phyloP scores from a whole-genome alignment of 1,140 invertebrate genomes.

The Drosophila suzukii region DNA sequence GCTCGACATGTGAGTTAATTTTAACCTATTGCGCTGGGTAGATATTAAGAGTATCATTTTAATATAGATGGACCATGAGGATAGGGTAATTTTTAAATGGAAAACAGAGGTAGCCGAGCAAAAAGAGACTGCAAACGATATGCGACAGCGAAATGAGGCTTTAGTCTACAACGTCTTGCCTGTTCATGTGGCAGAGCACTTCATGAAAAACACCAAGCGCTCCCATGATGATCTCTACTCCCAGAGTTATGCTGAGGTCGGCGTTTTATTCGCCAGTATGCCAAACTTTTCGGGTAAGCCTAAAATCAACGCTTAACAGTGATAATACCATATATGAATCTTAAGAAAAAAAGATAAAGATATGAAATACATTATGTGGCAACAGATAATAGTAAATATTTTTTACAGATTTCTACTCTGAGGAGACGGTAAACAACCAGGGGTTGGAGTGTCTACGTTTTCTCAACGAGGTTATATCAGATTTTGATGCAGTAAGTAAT shows the following conservation, averaged over 20 bases:
- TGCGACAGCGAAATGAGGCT: slow-evolving; percentile 94
- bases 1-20: slow-evolving; percentile 87
- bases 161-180: slow-evolving; percentile 95
- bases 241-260: slow-evolving; percentile 96
- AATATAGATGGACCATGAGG: slow-evolving; percentile 90
- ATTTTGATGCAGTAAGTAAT: slow-evolving; percentile 95
- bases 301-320: too few species aligned
- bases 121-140: slow-evolving; percentile 92
- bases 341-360: too few species aligned
- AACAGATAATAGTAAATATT: too few species aligned
- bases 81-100: slow-evolving; percentile 91
- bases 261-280: slow-evolving; percentile 97
- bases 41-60: background rate
- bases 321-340: too few species aligned
- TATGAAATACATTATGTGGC: too few species aligned
- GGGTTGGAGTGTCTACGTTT: slow-evolving; percentile 97
- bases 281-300: slow-evolving; percentile 93
- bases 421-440: slow-evolving; percentile 98
- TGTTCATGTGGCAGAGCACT: slow-evolving; percentile 95
- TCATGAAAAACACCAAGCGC: slow-evolving; percentile 91
- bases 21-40: background rate
- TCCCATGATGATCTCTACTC: slow-evolving; percentile 96
- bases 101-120: slow-evolving; percentile 90
- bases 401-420: slow-evolving; percentile 94
- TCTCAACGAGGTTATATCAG: slow-evolving; percentile 98